Evolutionary conservation across 1,140 invertebrate species (phyloP).

Genomic region (Phymorhynchus buccinoides): DNA sequence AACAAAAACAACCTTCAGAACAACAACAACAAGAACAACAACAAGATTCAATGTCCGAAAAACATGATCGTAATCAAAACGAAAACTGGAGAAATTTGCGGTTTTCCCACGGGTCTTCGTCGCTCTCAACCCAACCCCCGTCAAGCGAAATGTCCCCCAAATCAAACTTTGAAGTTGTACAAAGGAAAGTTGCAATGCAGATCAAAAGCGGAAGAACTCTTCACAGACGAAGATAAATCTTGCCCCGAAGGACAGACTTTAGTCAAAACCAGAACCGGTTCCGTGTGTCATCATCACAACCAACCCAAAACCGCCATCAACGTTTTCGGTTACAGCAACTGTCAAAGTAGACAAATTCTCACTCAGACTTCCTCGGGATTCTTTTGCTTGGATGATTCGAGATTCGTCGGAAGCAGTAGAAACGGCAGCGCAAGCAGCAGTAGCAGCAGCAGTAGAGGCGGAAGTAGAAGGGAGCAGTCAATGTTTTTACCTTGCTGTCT

Average conservation of each 20-base stretch:
- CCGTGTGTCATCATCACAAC: not conserved
- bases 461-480: not conserved
- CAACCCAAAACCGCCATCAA: not conserved
- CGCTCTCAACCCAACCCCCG: not conserved
- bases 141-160: not conserved
- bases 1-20: too few species aligned
- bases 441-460: not conserved
- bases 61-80: not conserved
- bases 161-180: not conserved
- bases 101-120: not conserved
- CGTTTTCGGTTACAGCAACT: not conserved
- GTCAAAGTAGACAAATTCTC: conserved; percentile 28
- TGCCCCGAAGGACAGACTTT: conserved; percentile 4
- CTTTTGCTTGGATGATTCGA: not conserved
- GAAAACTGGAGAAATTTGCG: not conserved
- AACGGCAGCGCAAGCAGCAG: too few species aligned
- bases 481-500: not conserved
- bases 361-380: conserved; percentile 28
- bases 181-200: not conserved
- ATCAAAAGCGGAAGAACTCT: not conserved
- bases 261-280: not conserved
- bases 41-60: not conserved
- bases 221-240: not conserved
- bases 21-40: not conserved
- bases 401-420: too few species aligned